Evolutionary conservation across 1,140 invertebrate genomes (phyloP).

Genomic region (Drosophila auraria): DNA sequence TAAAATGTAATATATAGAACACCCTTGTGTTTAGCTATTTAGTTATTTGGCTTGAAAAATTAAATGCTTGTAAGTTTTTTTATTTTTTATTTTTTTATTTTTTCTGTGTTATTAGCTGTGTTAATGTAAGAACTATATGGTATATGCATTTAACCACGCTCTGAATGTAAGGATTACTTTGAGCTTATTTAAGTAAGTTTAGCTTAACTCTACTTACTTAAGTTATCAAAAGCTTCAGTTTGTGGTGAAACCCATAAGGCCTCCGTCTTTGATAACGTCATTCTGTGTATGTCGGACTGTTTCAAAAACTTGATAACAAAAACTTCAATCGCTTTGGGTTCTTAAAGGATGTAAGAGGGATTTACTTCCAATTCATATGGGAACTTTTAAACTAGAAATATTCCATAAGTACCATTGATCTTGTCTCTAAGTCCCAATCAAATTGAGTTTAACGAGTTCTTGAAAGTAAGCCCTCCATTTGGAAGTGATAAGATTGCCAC

Average conservation of each 20-base stretch:
- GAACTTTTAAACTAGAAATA: conserved; percentile 20
- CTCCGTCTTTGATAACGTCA: conserved; percentile 34
- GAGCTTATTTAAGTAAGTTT: conserved; percentile 12
- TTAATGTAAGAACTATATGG: neutral
- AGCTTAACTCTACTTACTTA: conserved; percentile 14
- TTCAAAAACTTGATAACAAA: conserved; percentile 21
- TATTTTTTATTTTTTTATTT: too few relatives aligned
- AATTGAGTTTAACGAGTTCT: conserved; percentile 33
- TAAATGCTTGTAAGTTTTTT: too few relatives aligned
- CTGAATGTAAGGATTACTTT: neutral
- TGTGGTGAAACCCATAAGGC: conserved; percentile 10
- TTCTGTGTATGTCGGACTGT: conserved; percentile 16
- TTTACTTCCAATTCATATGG: conserved; percentile 23
- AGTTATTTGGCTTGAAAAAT: too few relatives aligned
- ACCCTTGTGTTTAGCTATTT: too few relatives aligned
- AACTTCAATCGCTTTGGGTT: conserved; percentile 27
- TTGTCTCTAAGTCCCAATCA: conserved; percentile 22
- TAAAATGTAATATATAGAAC: too few relatives aligned
- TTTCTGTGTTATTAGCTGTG: neutral
- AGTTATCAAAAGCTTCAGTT: conserved; percentile 14
- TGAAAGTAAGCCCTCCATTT: conserved; percentile 23
- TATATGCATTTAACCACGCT: too few relatives aligned
- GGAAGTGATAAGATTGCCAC: conserved; percentile 26
- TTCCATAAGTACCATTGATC: conserved; percentile 44
- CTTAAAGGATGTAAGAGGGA: conserved; percentile 37